phyloP scores from a whole-genome alignment of 2,113 vertebrate genomes.

The Australoheros scitulus region DNA sequence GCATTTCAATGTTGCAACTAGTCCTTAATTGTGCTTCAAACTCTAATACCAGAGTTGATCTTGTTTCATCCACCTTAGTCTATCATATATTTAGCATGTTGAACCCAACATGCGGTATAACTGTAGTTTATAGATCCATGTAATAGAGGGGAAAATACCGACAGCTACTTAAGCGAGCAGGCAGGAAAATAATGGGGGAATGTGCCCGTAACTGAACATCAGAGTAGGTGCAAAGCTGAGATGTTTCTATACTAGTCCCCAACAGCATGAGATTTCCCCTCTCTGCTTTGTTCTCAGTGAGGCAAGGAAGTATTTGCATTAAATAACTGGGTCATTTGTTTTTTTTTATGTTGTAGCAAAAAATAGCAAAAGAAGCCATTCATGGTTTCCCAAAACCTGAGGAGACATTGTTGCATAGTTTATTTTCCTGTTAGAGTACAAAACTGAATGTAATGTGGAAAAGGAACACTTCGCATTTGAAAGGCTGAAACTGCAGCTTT shows the following conservation, averaged over 20 bases:
- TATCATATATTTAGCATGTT: not conserved
- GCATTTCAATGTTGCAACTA: not conserved
- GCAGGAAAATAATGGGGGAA: not conserved
- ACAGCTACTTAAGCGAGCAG: not conserved
- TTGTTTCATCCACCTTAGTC: not conserved
- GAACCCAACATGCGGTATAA: not conserved
- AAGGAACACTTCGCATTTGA: not conserved
- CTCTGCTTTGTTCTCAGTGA: not conserved
- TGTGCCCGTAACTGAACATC: not conserved
- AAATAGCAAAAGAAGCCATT: not conserved
- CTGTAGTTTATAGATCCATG: not conserved
- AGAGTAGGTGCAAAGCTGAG: not conserved
- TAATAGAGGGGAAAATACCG: no score
- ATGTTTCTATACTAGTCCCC: not conserved
- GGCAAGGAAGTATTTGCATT: not conserved
- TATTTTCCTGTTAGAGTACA: not conserved
- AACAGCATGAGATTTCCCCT: not conserved
- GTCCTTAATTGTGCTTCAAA: not conserved
- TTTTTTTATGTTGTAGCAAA: not conserved
- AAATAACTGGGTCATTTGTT: not conserved
- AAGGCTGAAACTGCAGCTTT: not conserved
- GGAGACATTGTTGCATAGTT: not conserved
- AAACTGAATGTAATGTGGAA: not conserved
- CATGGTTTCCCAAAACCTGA: not conserved
- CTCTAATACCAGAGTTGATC: not conserved